Evolutionary conservation across 2,888 invertebrate species (phyloP).

Genomic region (Stratiomys singularior): DNA sequence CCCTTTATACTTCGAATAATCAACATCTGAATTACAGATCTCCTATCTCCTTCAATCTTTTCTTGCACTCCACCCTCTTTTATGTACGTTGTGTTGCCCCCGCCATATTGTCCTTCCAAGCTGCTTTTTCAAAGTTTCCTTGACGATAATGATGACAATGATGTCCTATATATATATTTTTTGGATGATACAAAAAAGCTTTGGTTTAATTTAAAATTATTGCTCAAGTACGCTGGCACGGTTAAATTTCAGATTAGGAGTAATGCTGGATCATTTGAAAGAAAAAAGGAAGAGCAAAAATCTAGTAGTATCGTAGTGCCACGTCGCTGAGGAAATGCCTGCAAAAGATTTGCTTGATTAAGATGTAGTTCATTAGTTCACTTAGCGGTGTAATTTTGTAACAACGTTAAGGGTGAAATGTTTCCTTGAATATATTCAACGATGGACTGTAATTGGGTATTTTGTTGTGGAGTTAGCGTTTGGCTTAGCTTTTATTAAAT

Average conservation of each 20-base stretch:
- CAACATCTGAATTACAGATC: conserved; percentile 34
- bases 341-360: conserved; percentile 12
- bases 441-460: too few relatives aligned
- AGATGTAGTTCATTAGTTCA: conserved; percentile 34
- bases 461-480: too few relatives aligned
- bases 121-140: background rate
- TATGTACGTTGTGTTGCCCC: background rate
- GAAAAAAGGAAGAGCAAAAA: background rate
- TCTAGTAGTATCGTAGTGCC: background rate
- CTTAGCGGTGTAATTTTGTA: conserved; percentile 20
- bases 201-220: conserved; percentile 45
- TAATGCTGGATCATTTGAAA: conserved; percentile 17
- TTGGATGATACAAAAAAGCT: conserved; percentile 28
- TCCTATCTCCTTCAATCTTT: background rate
- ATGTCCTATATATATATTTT: conserved; percentile 16
- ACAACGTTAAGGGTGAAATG: background rate
- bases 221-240: conserved; percentile 24
- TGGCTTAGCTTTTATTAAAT: too few relatives aligned
- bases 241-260: conserved; percentile 39
- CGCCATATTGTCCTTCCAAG: background rate
- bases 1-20: conserved; percentile 14
- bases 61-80: background rate
- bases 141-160: conserved; percentile 16
- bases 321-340: background rate
- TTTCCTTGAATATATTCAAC: too few relatives aligned